Evolutionary conservation across 2,113 vertebrate genomes (phyloP).

Genomic region (Muntiacus muntjak): DNA sequence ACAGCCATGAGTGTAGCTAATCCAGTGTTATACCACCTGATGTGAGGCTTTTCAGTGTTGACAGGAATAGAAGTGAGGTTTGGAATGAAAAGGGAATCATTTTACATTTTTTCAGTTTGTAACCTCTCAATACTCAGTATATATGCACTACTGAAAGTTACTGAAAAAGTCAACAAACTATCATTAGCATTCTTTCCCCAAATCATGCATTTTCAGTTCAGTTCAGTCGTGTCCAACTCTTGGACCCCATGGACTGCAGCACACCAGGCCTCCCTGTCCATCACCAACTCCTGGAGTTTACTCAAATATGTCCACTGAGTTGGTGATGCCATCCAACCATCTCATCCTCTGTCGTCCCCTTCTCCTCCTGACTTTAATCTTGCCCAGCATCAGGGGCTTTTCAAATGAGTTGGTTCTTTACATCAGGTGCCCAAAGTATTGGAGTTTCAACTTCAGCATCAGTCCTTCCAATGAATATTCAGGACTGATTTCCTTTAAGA

Average conservation of each 20-base stretch:
- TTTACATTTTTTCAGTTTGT: not conserved
- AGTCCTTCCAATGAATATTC: not conserved
- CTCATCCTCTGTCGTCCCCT: not conserved
- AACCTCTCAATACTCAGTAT: not conserved
- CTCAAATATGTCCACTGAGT: not conserved
- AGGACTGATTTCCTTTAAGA: not conserved
- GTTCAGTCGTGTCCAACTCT: not conserved
- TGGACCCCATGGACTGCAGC: not conserved
- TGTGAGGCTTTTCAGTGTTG: not conserved
- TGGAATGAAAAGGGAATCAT: not conserved
- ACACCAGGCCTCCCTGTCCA: not conserved
- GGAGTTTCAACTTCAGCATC: not conserved
- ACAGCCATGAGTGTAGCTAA: not conserved
- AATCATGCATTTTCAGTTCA: not conserved
- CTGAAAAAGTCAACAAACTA: not conserved
- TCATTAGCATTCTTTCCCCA: not conserved
- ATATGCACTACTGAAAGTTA: not conserved
- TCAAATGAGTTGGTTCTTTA: not conserved
- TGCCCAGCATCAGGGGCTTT: not conserved
- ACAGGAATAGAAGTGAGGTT: not conserved
- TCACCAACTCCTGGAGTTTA: not conserved
- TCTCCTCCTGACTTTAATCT: not conserved
- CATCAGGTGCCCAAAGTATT: not conserved
- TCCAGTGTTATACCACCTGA: not conserved
- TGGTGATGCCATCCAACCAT: not conserved